A percentile compares a stretch with the other conserved stretches of the same genome.
Evolutionary conservation across 1,140 invertebrate species (phyloP).

Genomic region (Maniola jurtina): DNA sequence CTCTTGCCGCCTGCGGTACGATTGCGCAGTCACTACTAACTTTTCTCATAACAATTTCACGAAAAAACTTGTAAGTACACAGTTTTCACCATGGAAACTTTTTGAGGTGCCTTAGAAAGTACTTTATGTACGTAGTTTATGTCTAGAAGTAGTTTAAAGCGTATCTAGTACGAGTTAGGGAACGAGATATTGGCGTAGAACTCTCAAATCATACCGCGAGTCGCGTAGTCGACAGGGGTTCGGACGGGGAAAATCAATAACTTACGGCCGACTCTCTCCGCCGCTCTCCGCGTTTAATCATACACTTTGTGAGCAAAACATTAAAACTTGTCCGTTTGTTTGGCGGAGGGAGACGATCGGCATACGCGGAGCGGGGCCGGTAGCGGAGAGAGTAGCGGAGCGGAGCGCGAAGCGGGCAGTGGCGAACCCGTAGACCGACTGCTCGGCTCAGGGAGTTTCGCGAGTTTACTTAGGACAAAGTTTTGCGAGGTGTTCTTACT

Average conservation of each 20-base stretch:
- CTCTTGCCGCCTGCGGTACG: conserved; percentile 50
- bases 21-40: conserved; percentile 68
- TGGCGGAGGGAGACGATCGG: conserved; percentile 64
- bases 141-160: conserved; percentile 50
- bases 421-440: conserved; percentile 32
- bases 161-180: conserved; percentile 45
- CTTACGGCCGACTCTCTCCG: conserved; percentile 78
- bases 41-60: conserved; percentile 65
- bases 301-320: conserved; percentile 79
- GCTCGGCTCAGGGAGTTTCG: conserved; percentile 41
- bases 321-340: conserved; percentile 79
- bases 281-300: conserved; percentile 77
- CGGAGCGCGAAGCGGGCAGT: conserved; percentile 38
- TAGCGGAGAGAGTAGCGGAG: conserved; percentile 36
- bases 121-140: conserved; percentile 34
- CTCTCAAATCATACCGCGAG: conserved; percentile 61
- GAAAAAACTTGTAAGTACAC: conserved; percentile 62
- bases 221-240: conserved; percentile 73
- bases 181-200: conserved; percentile 49
- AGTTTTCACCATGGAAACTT: conserved; percentile 50
- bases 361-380: conserved; percentile 37
- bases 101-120: conserved; percentile 47
- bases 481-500: conserved; percentile 76
- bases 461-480: conserved; percentile 76
- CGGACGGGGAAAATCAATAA: conserved; percentile 79